These are phyloP conservation scores for Spisula solida DNA, from an alignment of 2,888 invertebrate species.

Conservation along the genomic window DNA sequence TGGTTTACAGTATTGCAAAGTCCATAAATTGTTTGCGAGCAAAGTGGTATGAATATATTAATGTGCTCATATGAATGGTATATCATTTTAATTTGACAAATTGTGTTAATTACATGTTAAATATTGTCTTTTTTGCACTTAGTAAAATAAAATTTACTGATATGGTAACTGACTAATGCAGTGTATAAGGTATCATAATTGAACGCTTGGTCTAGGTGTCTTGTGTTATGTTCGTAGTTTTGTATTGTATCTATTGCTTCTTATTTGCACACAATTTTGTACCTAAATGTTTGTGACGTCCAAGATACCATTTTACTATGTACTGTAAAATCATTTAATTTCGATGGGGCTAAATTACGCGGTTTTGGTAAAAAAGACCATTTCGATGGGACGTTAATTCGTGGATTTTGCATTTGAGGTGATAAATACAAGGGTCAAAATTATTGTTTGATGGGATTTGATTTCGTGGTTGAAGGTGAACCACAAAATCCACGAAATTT, in stretches of 20 bases:
- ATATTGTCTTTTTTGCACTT: constrained; percentile 22
- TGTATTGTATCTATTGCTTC: constrained; percentile 7
- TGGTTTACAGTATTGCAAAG: too few relatives aligned
- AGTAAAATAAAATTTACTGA: neutral
- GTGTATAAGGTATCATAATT: neutral
- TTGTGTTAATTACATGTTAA: constrained; percentile 12
- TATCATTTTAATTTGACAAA: neutral
- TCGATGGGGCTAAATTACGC: too few relatives aligned
- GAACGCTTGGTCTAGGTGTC: neutral
- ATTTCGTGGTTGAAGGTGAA: too few relatives aligned
- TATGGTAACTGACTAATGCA: neutral
- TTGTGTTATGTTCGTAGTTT: constrained; percentile 6
- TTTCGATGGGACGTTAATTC: too few relatives aligned
- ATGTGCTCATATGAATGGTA: constrained; percentile 5
- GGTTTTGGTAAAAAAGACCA: too few relatives aligned
- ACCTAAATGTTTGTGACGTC: neutral
- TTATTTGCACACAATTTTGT: constrained; percentile 12
- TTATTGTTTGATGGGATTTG: too few relatives aligned
- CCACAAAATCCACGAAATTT: too few relatives aligned
- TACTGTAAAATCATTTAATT: too few relatives aligned
- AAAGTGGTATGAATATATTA: neutral
- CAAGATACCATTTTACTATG: neutral
- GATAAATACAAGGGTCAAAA: too few relatives aligned
- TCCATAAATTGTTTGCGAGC: neutral
- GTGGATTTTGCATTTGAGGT: too few relatives aligned